Base-by-base conservation (phyloP, 2,797 vertebrate genomes). In the Mus minutoides region DNA sequence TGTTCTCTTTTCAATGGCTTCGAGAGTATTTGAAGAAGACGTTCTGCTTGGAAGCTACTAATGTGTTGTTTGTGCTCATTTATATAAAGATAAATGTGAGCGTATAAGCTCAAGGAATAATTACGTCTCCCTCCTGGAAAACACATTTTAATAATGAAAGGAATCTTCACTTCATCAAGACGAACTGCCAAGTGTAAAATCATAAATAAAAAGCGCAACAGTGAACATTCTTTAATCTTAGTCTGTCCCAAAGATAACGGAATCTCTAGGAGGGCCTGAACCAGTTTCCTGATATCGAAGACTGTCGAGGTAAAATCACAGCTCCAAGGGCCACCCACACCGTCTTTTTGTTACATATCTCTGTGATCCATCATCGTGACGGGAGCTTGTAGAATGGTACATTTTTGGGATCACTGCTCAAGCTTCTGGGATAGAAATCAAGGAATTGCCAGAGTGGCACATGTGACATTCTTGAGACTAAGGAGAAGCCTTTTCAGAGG, bases 141-240 rank as follows among this genome's bases (percentile, higher is more conserved):
- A 78, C 16, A 78, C 29, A 93, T 78, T 92, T 96, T 89, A 90
- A 89, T 91, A 76, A 91, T 91, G 58, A 88, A 80, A 88, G 37
- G 6, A 54, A 43, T 93, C 54, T 95, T 96, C 46, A 64, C 12
- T 46, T 91, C n/a, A 82, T 96, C n/a, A 92, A 94, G 78, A 94
- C 2, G 84, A 91, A 92, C 19, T 52, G 3, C 19, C 52, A 11
- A 24, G 26, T 24, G 49, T 71, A 85, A 73, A 78, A 56, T 90
- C 58, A 80, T 56, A 91, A 96, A 84, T 67, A 76, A 2, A 58
- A 26, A 54, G 43, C 49, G 11, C 19, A 76, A 69, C 56, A 46
- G 3, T 77, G 22, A 91, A 77, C 16, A 31, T 82, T 56, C 3
- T 11, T 19, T 64, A 29, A 10, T 91, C 26, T 85, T 79, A 3